Base-by-base conservation (phyloP, 2,113 vertebrate species). In the Plecotus auritus region DNA sequence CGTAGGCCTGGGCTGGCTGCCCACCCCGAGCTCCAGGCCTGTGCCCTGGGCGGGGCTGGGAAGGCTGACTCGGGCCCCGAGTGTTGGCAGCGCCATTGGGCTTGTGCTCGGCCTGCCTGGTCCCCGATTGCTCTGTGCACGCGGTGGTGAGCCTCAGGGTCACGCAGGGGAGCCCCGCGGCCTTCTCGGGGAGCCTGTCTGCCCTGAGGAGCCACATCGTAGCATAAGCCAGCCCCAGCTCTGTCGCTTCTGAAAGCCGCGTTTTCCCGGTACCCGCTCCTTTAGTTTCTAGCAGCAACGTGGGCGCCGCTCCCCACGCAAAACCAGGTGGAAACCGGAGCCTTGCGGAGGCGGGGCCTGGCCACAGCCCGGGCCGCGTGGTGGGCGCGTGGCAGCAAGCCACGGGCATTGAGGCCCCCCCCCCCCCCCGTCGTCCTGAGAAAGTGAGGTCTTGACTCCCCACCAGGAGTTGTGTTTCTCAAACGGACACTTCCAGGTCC, bases 211-310 rank as follows among this genome's bases (percentile, higher is more conserved):
- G 91, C 80, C 82, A 90, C 95, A 90, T 95, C 96, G 66, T 35
- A 59, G 88, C 85, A 69, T 83, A 80, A 96, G 78, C 85, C 96
- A 96, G 97, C 95, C 85, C 56, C 94, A 91, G 80, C 91, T 93
- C 86, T 95, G 93, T 84, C 49, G 95, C 96, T 93, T 96, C 92
- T 94, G 95, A 78, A 98, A 96, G 96, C 78, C 70, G 23, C 90
- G 87, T 89, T 92, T 97, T 91, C 73, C 80, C 90, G 84, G 89
- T 94, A 97, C 77, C 78, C 84, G 28, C 85, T 95, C 94, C 51
- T 64, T 96, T 96, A 96, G 96, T 97, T 93, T 87, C 72, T 82
- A 69, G 74, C 30, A 80, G 85, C 7, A 47, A 9, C 40, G 28
- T 37, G 9, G 49, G 4, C 14, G 45, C 5, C 16, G 90, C 22